A percentile compares a stretch with the other conserved stretches of the same genome.
phyloP scores from a whole-genome alignment of 2,888 invertebrate genomes.

The Tachystola acroxantha region DNA sequence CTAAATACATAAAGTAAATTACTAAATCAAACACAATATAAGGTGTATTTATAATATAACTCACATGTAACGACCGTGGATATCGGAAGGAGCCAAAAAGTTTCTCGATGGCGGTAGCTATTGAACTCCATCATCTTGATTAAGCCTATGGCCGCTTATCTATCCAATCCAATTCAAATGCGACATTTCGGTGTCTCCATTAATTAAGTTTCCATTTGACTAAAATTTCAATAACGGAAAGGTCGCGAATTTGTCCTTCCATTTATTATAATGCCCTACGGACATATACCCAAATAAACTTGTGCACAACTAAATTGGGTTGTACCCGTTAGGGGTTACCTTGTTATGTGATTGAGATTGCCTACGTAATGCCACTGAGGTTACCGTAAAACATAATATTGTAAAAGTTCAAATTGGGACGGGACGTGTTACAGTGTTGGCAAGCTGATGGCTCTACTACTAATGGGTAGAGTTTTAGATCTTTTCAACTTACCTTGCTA shows the following conservation, averaged over 20 bases:
- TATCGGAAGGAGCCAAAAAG: no score
- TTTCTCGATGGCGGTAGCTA: no score
- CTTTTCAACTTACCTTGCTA: no score
- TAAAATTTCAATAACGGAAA: conserved; percentile 56
- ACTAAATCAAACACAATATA: no score
- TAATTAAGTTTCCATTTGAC: conserved; percentile 41
- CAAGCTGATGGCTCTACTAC: no score
- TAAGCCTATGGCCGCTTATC: conserved; percentile 1
- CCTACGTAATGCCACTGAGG: conserved; percentile 44
- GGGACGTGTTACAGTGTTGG: not conserved
- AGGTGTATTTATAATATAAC: no score
- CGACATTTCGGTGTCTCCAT: conserved; percentile 9
- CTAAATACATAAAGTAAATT: no score
- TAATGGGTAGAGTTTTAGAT: no score
- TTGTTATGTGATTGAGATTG: conserved; percentile 65
- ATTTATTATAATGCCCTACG: conserved; percentile 63
- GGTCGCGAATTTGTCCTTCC: conserved; percentile 60
- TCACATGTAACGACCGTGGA: no score
- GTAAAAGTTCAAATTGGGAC: conserved; percentile 8
- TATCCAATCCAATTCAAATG: not conserved
- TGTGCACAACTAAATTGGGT: conserved; percentile 70
- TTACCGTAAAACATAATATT: conserved; percentile 17
- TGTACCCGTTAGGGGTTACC: conserved; percentile 56
- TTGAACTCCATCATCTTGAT: not conserved
- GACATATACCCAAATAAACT: conserved; percentile 68